A percentile compares a stretch with the other conserved stretches of the same genome.
Conservation (phyloP, 53 echinoderm and acorn worm genomes). For the Astropecten irregularis region DNA sequence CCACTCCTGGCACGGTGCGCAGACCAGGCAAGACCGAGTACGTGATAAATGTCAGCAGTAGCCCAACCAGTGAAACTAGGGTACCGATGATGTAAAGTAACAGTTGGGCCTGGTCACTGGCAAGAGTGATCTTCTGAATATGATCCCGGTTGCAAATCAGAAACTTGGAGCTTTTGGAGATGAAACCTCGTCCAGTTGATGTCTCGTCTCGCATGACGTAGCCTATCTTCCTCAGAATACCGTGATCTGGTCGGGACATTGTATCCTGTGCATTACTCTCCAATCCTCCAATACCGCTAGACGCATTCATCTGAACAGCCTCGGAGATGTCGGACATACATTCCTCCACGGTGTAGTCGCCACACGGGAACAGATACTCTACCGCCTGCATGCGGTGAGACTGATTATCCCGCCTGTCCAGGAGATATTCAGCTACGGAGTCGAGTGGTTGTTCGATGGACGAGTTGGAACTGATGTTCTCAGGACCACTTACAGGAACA, state of each 20-base stretch:
- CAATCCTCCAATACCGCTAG: too few species aligned
- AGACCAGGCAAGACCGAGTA: slow-evolving; percentile 36
- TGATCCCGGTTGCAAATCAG: too few species aligned
- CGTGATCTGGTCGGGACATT: too few species aligned
- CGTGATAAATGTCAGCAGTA: slow-evolving; percentile 52
- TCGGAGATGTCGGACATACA: not conserved
- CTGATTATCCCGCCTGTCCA: not conserved
- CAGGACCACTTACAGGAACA: not conserved
- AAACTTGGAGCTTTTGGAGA: too few species aligned
- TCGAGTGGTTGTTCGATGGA: not conserved
- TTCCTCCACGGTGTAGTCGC: not conserved
- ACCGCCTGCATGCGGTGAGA: not conserved
- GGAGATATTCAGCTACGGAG: not conserved
- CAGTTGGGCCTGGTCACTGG: not conserved
- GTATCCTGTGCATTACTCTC: too few species aligned
- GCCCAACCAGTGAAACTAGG: slow-evolving; percentile 24
- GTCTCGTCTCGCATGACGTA: too few species aligned
- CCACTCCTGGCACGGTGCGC: slow-evolving; percentile 46
- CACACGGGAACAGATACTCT: slow-evolving; percentile 1
- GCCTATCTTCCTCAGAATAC: too few species aligned
- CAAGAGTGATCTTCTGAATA: too few species aligned
- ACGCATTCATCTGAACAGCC: too few species aligned
- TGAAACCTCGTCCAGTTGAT: too few species aligned
- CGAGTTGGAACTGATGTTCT: not conserved
- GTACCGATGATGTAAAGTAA: slow-evolving; percentile 34